Conservation (phyloP, 2,888 invertebrate genomes). For the Acrobasis consociella region DNA sequence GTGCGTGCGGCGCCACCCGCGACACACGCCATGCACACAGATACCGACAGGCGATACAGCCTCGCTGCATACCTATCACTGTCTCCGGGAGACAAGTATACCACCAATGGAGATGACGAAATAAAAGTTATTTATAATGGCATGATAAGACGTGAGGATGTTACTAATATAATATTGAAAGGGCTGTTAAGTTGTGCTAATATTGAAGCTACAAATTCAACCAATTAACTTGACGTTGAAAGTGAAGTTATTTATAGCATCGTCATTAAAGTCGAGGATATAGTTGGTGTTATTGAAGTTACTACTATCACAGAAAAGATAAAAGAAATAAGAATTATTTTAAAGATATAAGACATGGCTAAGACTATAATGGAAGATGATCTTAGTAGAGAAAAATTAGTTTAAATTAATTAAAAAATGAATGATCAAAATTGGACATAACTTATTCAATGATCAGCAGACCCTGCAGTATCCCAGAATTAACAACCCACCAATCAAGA, state of each 20-base stretch:
- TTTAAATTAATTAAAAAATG: too few species aligned
- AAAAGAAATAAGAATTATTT: too few species aligned
- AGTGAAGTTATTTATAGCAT: background rate
- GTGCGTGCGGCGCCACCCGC: constrained; percentile 78
- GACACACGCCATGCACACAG: constrained; percentile 37
- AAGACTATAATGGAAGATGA: too few species aligned
- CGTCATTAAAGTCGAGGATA: background rate
- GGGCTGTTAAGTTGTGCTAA: background rate
- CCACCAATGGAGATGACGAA: constrained; percentile 16
- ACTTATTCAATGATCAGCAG: too few species aligned
- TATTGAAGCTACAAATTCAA: background rate
- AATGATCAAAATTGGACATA: too few species aligned
- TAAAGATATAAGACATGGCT: too few species aligned
- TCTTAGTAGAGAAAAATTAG: too few species aligned
- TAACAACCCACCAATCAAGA: too few species aligned
- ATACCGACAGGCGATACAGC: constrained; percentile 27
- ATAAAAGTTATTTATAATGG: background rate
- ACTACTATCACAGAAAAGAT: background rate
- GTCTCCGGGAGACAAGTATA: constrained; percentile 26
- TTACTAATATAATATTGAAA: background rate
- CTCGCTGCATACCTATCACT: constrained; percentile 20
- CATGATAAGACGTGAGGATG: background rate
- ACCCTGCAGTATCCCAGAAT: too few species aligned
- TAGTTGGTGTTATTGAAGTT: background rate
- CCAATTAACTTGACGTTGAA: background rate